phyloP scores from a whole-genome alignment of 2,113 vertebrate species.

The Stigmatopora argus region DNA sequence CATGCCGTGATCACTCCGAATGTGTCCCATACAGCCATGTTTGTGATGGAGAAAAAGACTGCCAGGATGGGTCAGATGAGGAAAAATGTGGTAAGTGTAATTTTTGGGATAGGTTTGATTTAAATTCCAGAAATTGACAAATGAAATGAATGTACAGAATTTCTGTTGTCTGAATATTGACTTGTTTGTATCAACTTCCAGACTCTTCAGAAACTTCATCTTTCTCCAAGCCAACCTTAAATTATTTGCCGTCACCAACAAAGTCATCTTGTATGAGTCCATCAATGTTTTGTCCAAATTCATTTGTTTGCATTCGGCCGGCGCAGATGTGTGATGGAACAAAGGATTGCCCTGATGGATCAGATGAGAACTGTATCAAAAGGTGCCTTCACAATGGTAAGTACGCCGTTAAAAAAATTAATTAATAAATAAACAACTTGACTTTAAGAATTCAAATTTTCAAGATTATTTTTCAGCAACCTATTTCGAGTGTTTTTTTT shows the following conservation, averaged over 20 bases:
- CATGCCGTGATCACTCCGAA: slow-evolving; percentile 64
- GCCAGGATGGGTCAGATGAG: slow-evolving; percentile 80
- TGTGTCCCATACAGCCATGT: slow-evolving; percentile 72
- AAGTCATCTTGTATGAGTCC: slow-evolving; percentile 57
- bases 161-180: neutral
- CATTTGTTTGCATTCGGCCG: slow-evolving; percentile 60
- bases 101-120: neutral
- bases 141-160: neutral
- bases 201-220: neutral
- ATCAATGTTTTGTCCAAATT: slow-evolving; percentile 63
- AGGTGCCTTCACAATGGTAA: slow-evolving; percentile 69
- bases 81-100: slow-evolving; percentile 45
- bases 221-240: neutral
- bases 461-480: too few relatives aligned
- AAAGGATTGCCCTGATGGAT: slow-evolving; percentile 79
- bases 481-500: too few relatives aligned
- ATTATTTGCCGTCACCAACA: neutral
- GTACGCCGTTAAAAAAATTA: slow-evolving; percentile 1
- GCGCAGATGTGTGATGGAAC: slow-evolving; percentile 75
- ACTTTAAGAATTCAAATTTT: too few relatives aligned
- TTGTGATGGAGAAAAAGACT: slow-evolving; percentile 80
- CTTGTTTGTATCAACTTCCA: neutral
- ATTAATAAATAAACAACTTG: too few relatives aligned
- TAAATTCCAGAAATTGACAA: neutral
- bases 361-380: slow-evolving; percentile 71